phyloP scores from a whole-genome alignment of 1,140 invertebrate genomes.

The Plodia interpunctella region DNA sequence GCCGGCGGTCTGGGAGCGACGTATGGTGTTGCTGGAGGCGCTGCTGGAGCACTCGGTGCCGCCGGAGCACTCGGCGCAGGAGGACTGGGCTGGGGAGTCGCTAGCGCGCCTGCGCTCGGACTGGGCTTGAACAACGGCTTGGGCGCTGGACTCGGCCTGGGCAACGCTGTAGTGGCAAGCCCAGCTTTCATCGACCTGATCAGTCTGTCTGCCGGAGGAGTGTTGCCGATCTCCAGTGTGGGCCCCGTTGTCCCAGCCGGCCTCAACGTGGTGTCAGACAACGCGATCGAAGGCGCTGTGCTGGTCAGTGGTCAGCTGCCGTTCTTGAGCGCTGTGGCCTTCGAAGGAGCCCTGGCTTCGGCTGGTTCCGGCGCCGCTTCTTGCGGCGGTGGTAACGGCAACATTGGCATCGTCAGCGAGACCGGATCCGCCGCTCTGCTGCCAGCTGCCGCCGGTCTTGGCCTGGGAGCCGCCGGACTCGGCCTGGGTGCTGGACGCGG shows the following conservation, averaged over 20 bases:
- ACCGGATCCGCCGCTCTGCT: too few species aligned
- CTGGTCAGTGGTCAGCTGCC: too few species aligned
- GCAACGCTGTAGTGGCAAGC: not conserved
- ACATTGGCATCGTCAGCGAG: not conserved
- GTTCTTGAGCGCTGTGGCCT: too few species aligned
- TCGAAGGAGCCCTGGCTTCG: too few species aligned
- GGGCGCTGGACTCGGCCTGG: not conserved
- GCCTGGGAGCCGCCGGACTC: not conserved
- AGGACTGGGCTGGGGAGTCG: not conserved
- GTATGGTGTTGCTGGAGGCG: too few species aligned
- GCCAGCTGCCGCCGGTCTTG: not conserved
- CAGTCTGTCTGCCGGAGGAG: not conserved
- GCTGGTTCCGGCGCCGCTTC: too few species aligned
- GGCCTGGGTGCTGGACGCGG: not conserved
- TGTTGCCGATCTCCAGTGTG: too few species aligned
- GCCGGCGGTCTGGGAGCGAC: too few species aligned
- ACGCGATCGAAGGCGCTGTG: too few species aligned
- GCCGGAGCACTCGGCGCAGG: not conserved
- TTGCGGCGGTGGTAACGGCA: not conserved
- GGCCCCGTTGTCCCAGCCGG: not conserved
- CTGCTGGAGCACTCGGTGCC: too few species aligned
- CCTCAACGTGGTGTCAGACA: too few species aligned
- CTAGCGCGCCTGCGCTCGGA: not conserved
- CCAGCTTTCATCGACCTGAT: too few species aligned
- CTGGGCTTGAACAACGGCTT: not conserved